Percentiles rank a stretch among this genome's conserved stretches.
These are phyloP conservation scores for Saccopteryx bilineata DNA, from an alignment of 2,113 vertebrate species.

Conservation along the genomic window DNA sequence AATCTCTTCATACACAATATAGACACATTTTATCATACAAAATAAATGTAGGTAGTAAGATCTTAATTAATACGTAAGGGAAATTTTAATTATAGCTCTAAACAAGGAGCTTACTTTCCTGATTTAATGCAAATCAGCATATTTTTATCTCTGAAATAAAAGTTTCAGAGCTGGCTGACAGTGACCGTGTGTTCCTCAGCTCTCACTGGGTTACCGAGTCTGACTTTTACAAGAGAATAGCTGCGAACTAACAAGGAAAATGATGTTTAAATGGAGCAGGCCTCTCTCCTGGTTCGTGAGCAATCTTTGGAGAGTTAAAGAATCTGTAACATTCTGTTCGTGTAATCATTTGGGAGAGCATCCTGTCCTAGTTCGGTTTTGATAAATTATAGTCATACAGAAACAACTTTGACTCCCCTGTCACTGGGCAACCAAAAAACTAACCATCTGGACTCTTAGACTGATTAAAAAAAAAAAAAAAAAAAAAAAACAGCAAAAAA, in stretches of 20 bases:
- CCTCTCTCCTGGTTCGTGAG: background rate
- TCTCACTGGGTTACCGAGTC: background rate
- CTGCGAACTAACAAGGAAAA: background rate
- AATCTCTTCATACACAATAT: background rate
- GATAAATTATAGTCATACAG: slow-evolving; percentile 48
- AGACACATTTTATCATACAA: slow-evolving; percentile 1
- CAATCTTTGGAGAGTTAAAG: slow-evolving; percentile 45
- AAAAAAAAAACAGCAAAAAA: background rate
- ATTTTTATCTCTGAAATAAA: background rate
- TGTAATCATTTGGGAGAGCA: slow-evolving; percentile 34
- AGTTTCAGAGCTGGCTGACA: slow-evolving; percentile 33
- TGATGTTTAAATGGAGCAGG: slow-evolving; percentile 10
- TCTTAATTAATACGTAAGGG: background rate
- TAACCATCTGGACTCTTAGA: slow-evolving; percentile 77
- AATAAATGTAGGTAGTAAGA: background rate
- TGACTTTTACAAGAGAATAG: background rate
- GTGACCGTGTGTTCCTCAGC: background rate
- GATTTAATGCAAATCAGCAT: background rate
- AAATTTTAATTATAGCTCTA: background rate
- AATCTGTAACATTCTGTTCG: slow-evolving; percentile 61
- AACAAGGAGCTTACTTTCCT: background rate
- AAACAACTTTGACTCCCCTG: slow-evolving; percentile 70
- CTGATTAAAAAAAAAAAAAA: slow-evolving; percentile 46
- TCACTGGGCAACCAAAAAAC: slow-evolving; percentile 63
- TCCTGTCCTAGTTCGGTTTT: slow-evolving; percentile 55